These are phyloP conservation scores for Aphaenogaster floridana DNA, from an alignment of 1,140 invertebrate species.

Conservation along the genomic window DNA sequence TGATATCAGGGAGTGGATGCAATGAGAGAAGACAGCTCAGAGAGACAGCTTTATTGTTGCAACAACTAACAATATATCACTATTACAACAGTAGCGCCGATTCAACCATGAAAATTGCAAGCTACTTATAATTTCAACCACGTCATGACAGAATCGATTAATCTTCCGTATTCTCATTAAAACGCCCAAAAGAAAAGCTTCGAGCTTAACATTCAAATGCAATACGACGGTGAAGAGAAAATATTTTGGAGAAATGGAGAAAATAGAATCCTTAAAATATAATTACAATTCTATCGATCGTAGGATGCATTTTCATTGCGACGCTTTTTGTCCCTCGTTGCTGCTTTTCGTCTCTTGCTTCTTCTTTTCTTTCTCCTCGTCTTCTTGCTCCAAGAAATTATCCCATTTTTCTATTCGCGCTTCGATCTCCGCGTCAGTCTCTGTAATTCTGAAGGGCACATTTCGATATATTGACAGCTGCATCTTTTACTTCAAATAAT, in stretches of 20 bases:
- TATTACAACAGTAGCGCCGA: constrained; percentile 53
- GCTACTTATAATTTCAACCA: constrained; percentile 22
- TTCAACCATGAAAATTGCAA: constrained; percentile 49
- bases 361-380: constrained; percentile 81
- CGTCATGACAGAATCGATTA: constrained; percentile 17
- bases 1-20: constrained; percentile 2
- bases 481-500: not conserved
- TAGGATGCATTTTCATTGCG: not conserved
- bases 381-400: constrained; percentile 91
- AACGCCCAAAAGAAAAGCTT: not conserved
- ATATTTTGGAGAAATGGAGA: constrained; percentile 10
- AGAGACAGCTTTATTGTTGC: constrained; percentile 66
- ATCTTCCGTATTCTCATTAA: constrained; percentile 31
- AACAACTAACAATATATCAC: constrained; percentile 54
- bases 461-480: not conserved
- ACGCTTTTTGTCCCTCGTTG: constrained; percentile 21
- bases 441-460: constrained; percentile 89
- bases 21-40: not conserved
- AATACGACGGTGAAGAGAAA: not conserved
- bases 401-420: constrained; percentile 96
- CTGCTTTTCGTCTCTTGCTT: constrained; percentile 33
- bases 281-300: constrained; percentile 40
- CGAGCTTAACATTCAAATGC: constrained; percentile 28
- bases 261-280: constrained; percentile 30
- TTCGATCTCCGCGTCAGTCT: constrained; percentile 96